Evolutionary conservation across 2,888 invertebrate species (phyloP).

Genomic region (Drosophila algonquin): DNA sequence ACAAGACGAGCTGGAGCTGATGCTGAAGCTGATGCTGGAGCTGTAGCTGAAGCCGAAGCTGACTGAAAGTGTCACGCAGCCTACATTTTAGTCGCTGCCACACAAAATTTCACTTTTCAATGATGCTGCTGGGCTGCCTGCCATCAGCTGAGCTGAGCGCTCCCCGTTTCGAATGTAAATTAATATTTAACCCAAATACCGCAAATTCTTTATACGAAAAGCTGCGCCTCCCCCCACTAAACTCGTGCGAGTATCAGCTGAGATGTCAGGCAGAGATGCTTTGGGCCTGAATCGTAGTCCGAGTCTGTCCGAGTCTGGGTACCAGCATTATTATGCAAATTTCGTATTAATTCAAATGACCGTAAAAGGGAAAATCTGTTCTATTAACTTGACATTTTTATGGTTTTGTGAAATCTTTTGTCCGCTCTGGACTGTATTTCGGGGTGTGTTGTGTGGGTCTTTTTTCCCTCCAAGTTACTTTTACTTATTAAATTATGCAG

Average conservation of each 20-base stretch:
- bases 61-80: conserved; percentile 80
- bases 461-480: conserved; percentile 29
- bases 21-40: too few relatives aligned
- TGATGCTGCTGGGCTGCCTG: conserved; percentile 56
- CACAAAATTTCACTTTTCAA: conserved; percentile 78
- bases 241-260: conserved; percentile 39
- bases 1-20: not conserved
- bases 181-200: conserved; percentile 82
- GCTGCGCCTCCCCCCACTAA: conserved; percentile 36
- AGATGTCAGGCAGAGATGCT: not conserved
- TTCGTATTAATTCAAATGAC: conserved; percentile 64
- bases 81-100: conserved; percentile 65
- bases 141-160: conserved; percentile 52
- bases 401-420: conserved; percentile 67
- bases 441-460: conserved; percentile 15
- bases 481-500: conserved; percentile 46
- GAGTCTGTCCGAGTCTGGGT: conserved; percentile 34
- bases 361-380: conserved; percentile 56
- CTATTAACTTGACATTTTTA: conserved; percentile 60
- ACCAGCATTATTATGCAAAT: conserved; percentile 70
- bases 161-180: conserved; percentile 79
- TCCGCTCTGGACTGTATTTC: conserved; percentile 18
- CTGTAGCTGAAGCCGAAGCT: conserved; percentile 26
- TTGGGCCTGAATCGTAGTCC: conserved; percentile 35
- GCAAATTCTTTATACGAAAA: conserved; percentile 73